Percentiles rank a stretch among this genome's conserved stretches.
phyloP scores from a whole-genome alignment of 2,888 invertebrate genomes.

The Perizoma affinitatum region DNA sequence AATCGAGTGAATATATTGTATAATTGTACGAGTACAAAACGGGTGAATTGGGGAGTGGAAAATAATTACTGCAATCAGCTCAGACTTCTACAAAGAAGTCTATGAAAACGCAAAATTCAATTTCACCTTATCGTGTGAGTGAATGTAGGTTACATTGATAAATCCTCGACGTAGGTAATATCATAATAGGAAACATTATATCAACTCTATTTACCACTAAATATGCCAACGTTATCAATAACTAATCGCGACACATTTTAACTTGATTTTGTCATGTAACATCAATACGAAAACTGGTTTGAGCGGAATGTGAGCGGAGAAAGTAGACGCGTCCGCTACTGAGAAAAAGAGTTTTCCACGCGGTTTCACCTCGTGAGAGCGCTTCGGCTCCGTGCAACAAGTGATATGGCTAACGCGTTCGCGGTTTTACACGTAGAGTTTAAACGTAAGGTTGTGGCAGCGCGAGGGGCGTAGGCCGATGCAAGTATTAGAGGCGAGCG shows the following conservation, averaged over 20 bases:
- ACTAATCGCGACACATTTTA: conserved; percentile 51
- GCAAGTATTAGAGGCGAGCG: conserved; percentile 62
- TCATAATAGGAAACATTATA: conserved; percentile 36
- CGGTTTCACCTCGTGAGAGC: conserved; percentile 77
- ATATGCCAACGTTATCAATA: conserved; percentile 48
- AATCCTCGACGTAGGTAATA: conserved; percentile 28
- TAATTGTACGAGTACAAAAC: conserved; percentile 14
- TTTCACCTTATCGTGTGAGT: conserved; percentile 43
- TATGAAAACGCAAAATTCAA: conserved; percentile 26
- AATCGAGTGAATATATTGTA: conserved; percentile 26
- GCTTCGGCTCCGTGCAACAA: conserved; percentile 65
- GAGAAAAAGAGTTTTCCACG: conserved; percentile 80
- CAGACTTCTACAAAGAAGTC: conserved; percentile 26
- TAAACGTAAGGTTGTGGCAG: conserved; percentile 31
- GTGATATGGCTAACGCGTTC: conserved; percentile 52
- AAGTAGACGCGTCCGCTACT: conserved; percentile 78
- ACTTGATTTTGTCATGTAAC: conserved; percentile 58
- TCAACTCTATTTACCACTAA: conserved; percentile 45
- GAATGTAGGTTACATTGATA: conserved; percentile 50
- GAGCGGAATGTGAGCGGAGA: conserved; percentile 77
- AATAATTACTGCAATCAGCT: conserved; percentile 35
- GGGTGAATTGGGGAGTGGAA: conserved; percentile 12
- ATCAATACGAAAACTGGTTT: conserved; percentile 32
- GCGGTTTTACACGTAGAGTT: conserved; percentile 27
- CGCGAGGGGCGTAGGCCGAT: conserved; percentile 55